Evolutionary conservation across 2,888 invertebrate genomes (phyloP).

Genomic region (Drosophila mettleri): DNA sequence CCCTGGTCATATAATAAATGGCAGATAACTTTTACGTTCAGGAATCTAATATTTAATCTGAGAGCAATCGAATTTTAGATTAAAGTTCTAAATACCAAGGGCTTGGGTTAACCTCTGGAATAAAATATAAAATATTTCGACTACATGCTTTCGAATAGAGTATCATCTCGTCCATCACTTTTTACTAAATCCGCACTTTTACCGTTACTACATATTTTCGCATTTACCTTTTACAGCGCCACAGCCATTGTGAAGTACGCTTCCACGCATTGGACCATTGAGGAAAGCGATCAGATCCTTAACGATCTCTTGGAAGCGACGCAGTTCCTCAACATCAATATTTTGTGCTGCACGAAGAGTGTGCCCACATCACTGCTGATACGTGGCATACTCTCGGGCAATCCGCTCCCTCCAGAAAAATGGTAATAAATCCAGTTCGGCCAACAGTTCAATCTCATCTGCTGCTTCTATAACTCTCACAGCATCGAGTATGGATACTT

Average conservation of each 20-base stretch:
- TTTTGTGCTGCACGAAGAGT: conserved; percentile 22
- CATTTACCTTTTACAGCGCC: conserved; percentile 17
- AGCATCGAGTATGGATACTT: conserved; percentile 53
- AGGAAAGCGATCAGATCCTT: conserved; percentile 36
- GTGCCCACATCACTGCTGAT: conserved; percentile 33
- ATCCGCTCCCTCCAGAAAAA: conserved; percentile 29
- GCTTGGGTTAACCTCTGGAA: too few species aligned
- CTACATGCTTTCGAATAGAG: too few species aligned
- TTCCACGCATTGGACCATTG: conserved; percentile 11
- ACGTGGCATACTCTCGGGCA: conserved; percentile 38
- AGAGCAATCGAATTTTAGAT: too few species aligned
- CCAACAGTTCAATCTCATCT: background rate
- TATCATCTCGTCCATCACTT: background rate
- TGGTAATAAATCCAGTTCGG: conserved; percentile 17
- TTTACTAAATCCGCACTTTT: background rate
- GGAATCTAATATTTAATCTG: too few species aligned
- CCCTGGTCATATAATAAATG: background rate
- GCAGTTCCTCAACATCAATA: conserved; percentile 28
- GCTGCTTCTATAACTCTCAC: background rate
- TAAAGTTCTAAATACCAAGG: too few species aligned
- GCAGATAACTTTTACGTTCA: too few species aligned
- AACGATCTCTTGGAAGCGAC: conserved; percentile 34
- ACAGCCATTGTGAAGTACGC: conserved; percentile 37
- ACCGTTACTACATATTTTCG: background rate
- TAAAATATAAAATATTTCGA: too few species aligned